Percentiles rank a stretch among this genome's conserved stretches.
phyloP scores from a whole-genome alignment of 2,113 vertebrate species.

The Onychostoma macrolepis region DNA sequence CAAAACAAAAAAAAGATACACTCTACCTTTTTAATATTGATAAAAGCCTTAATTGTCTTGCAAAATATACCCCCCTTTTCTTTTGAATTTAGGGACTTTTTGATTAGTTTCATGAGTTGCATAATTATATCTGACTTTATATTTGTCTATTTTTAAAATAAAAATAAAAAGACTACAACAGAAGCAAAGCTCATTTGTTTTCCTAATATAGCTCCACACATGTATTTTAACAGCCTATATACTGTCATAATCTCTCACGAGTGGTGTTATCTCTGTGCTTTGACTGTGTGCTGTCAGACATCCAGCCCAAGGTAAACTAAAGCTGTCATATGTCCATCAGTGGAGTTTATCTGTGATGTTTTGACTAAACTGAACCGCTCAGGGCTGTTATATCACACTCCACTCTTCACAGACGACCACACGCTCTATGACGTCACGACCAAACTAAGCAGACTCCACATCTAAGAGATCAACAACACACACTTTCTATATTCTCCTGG shows the following conservation, averaged over 20 bases:
- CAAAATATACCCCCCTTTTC: background rate
- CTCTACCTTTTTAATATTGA: background rate
- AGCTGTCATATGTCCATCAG: slow-evolving; percentile 40
- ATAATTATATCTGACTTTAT: background rate
- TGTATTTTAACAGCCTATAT: background rate
- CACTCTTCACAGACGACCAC: slow-evolving; percentile 20
- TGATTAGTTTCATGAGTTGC: background rate
- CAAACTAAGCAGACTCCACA: slow-evolving; percentile 20
- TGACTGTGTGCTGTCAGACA: slow-evolving; percentile 58
- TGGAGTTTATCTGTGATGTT: slow-evolving; percentile 63
- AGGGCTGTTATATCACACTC: slow-evolving; percentile 37
- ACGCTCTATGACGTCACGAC: slow-evolving; percentile 12
- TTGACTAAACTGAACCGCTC: slow-evolving; percentile 53
- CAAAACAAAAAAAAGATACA: background rate
- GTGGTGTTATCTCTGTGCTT: slow-evolving; percentile 63
- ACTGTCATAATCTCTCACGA: slow-evolving; percentile 2
- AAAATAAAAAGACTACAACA: background rate
- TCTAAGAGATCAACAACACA: background rate
- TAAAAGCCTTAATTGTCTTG: background rate
- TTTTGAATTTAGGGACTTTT: no score
- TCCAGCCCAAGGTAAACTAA: slow-evolving; percentile 63
- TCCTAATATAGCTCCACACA: background rate
- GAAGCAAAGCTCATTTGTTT: background rate
- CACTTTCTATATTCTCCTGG: background rate
- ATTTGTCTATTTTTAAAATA: background rate